A percentile compares a stretch with the other conserved stretches of the same genome.
These are phyloP conservation scores for Leptinotarsa undecemlineata DNA, from an alignment of 1,140 invertebrate genomes.

Conservation along the genomic window DNA sequence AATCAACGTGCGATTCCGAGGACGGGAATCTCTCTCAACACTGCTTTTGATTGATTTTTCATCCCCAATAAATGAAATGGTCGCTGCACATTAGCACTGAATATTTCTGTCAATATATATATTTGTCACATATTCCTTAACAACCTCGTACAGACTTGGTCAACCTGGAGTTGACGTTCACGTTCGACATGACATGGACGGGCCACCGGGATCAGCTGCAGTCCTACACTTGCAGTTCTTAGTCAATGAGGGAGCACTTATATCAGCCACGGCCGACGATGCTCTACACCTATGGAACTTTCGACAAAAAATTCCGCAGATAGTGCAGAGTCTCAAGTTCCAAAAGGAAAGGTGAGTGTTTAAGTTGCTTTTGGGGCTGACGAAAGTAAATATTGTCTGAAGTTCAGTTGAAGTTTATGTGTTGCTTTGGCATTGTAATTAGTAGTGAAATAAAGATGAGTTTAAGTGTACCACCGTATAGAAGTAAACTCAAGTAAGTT, in stretches of 20 bases:
- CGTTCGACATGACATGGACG: conserved; percentile 77
- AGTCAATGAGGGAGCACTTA: conserved; percentile 93
- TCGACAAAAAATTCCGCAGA: conserved; percentile 90
- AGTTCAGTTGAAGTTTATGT: neutral
- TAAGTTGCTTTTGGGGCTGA: neutral
- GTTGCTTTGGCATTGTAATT: no score
- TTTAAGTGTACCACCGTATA: no score
- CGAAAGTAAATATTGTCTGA: no score
- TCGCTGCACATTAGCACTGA: neutral
- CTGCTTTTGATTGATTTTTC: no score
- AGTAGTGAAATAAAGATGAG: no score
- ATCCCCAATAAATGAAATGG: no score
- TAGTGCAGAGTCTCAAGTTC: conserved; percentile 95
- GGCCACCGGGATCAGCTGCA: conserved; percentile 59
- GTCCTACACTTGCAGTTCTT: conserved; percentile 92
- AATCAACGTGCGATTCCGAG: no score
- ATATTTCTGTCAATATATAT: neutral
- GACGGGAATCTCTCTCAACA: no score
- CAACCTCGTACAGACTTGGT: conserved; percentile 72
- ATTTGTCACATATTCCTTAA: conserved; percentile 50
- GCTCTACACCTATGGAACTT: conserved; percentile 97
- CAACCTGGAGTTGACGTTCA: conserved; percentile 93
- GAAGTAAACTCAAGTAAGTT: no score
- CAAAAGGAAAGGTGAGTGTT: conserved; percentile 87
- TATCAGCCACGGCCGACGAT: conserved; percentile 94